Conservation (phyloP, 2,113 vertebrate genomes). For the Machaerirhynchus nigripectus region DNA sequence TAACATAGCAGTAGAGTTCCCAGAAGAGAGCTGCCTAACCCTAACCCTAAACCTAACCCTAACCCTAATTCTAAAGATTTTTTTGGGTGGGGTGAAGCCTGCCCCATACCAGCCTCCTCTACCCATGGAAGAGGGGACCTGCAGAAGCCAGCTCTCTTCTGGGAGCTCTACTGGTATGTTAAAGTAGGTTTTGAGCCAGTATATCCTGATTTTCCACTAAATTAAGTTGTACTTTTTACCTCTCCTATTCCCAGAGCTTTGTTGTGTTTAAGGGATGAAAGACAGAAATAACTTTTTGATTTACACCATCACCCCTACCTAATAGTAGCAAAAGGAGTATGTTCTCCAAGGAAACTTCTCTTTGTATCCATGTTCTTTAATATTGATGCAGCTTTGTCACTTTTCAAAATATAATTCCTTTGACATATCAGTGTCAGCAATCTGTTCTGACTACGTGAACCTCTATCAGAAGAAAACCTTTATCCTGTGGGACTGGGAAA, state of each 20-base stretch:
- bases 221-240: neutral
- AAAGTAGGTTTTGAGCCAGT: neutral
- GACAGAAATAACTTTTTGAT: neutral
- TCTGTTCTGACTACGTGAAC: constrained; percentile 47
- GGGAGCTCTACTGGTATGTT: neutral
- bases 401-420: neutral
- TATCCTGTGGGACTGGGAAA: constrained; percentile 51
- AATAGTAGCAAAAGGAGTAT: neutral
- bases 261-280: neutral
- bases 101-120: neutral
- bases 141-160: neutral
- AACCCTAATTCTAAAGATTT: neutral
- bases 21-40: neutral
- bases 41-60: neutral
- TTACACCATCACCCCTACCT: neutral
- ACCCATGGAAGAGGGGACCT: neutral
- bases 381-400: neutral
- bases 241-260: neutral
- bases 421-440: constrained; percentile 13
- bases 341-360: neutral
- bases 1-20: neutral
- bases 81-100: neutral
- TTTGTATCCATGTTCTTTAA: neutral
- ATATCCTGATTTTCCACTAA: neutral
- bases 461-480: constrained; percentile 54